Base-by-base conservation (phyloP, 1,140 invertebrate genomes). In the Drosophila murphyi region DNA sequence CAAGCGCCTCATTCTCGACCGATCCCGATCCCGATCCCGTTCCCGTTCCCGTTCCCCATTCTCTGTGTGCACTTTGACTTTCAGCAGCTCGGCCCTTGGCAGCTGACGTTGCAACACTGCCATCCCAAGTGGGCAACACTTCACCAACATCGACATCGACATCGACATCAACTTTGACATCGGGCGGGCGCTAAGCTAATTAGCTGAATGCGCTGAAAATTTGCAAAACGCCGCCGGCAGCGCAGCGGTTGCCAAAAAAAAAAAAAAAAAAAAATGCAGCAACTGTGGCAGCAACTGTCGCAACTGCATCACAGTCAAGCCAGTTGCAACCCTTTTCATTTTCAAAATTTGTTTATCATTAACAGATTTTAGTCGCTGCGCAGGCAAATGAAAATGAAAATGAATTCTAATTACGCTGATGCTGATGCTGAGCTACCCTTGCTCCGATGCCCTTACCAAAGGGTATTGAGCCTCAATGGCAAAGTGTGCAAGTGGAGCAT, bases 261-360 rank as follows among this genome's bases (percentile, higher is more conserved):
- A 20, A 20, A 20, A 20, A 20, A 0, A 20, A 20, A 20, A 20
- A 20, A 20, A 20, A 0, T 20, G 51, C 69, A 56, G 7, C 43
- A 52, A 61, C 60, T 32, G 41, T 10, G 69, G 56, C 55, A n/a
- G 28, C 37, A 57, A 31, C 55, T 31, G 39, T 29, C 80, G 43
- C 78, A 37, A 32, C 20, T 29, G 64, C 64, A 63, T 35, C 78
- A 37, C 52, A 59, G 63, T 48, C 39, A n/a, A n/a, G 39, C 10
- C n/a, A 7, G 65, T 34, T 80, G 78, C 78, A 88, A 88, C 83
- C 83, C 83, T 88, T 87, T 60, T 83, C 45, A 31, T 37, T 62
- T 20, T 62, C 50, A 89, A 88, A 88, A 89, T 88, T 88, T 88
- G 83, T 88, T 88, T 88, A 88, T 88, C 83, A 88, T 88, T 88